Evolutionary conservation across 2,113 vertebrate genomes (phyloP).

Genomic region (Pardalotus punctatus): DNA sequence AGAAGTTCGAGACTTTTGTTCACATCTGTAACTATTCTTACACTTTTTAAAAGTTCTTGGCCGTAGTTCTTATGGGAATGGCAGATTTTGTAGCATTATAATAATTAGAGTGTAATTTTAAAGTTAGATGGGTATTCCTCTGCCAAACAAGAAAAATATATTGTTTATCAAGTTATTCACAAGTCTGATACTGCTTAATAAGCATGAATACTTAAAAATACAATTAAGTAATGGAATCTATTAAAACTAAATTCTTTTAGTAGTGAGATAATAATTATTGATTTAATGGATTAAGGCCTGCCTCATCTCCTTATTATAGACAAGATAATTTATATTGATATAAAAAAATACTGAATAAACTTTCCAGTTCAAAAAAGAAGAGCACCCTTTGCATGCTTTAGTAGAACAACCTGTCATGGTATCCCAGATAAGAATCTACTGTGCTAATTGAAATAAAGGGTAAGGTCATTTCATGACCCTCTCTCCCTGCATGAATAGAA

Average conservation of each 20-base stretch:
- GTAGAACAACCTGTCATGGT: background rate
- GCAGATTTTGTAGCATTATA: background rate
- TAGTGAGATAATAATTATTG: background rate
- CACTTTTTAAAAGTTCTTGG: background rate
- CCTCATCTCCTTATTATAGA: background rate
- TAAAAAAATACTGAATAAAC: background rate
- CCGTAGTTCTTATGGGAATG: background rate
- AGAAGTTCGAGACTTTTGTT: background rate
- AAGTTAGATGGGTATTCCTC: background rate
- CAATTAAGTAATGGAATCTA: background rate
- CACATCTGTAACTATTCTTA: background rate
- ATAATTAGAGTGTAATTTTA: background rate
- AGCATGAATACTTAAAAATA: background rate
- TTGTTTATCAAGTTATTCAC: background rate
- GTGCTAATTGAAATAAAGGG: background rate
- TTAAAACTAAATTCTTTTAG: background rate
- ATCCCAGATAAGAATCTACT: background rate
- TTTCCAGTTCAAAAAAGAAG: background rate
- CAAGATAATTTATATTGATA: background rate
- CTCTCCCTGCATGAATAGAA: rapidly evolving
- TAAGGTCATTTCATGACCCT: background rate
- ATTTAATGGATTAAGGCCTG: background rate
- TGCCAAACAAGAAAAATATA: background rate
- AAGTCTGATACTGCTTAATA: background rate
- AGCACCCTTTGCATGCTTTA: background rate